Evolutionary conservation across 2,113 vertebrate species (phyloP), one percentile per base, ranked within the genome.

Genomic region (Dolichallabes microphthalmus): DNA sequence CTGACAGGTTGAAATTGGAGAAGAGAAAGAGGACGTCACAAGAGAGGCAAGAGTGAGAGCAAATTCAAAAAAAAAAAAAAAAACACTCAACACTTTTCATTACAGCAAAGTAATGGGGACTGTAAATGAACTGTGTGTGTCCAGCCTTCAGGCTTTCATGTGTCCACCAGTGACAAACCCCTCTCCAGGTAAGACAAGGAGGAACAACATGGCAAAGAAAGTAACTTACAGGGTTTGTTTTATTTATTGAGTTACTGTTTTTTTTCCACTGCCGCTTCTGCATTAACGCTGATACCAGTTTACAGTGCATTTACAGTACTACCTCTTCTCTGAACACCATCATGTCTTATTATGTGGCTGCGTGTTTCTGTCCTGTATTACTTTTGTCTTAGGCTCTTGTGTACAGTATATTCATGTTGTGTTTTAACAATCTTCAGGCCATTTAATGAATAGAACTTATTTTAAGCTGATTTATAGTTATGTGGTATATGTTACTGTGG

Each of bases 111-210:
- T 52, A 27, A 97, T 97, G 96, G 96, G 95, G 88, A 95, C 96
- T 0, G 95, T 97, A 88, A 94, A 91, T 57, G 95, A 97, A 90
- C 96, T 97, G 20, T 97, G 96, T n/a, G 93, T 95, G 84, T 96
- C 96, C 90, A 97, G 96, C 86, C 94, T 97, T 88, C 96, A 97
- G 92, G 95, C 95, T 1, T 96, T 97, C 89, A 90, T 97, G 87
- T 95, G 93, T 90, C 95, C 96, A 19, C 92, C 93, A 2, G 88
- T 93, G 86, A 91, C 89, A 58, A 27, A 88, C 27, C 20, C 69
- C 45, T 90, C 91, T 87, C 85, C 94, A 96, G 96, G 96, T 96
- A 94, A 88, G 92, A 81, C 60, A 27, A 20, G 30, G 8, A 64
- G 35, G 19, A 55, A 69, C 12, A 73, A 76, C 14, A 20, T 11